Evolutionary conservation across 1,140 invertebrate species (phyloP).

Genomic region (Lepidurus arcticus): DNA sequence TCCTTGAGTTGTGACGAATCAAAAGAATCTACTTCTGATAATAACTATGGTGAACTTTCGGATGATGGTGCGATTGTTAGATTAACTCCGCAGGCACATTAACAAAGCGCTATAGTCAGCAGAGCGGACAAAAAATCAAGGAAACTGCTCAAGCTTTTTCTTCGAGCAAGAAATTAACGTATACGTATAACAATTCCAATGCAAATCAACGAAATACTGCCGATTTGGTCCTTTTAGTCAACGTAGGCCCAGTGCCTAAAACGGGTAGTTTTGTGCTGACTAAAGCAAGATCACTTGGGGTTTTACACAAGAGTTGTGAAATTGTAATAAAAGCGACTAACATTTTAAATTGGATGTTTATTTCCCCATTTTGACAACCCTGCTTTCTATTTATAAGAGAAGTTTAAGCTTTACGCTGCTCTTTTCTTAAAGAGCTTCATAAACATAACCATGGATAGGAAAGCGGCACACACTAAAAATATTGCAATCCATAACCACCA

Average conservation of each 20-base stretch:
- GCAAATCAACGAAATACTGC: constrained; percentile 8
- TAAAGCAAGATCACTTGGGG: neutral
- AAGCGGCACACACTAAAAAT: constrained; percentile 29
- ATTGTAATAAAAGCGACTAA: neutral
- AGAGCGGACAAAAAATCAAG: neutral
- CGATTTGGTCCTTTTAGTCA: neutral
- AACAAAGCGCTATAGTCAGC: neutral
- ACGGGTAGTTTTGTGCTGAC: neutral
- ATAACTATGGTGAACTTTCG: neutral
- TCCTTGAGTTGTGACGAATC: neutral
- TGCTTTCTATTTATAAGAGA: neutral
- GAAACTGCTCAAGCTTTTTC: neutral
- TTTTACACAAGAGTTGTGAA: neutral
- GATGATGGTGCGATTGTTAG: neutral
- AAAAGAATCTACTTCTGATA: neutral
- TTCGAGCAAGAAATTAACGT: neutral
- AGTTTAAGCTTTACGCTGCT: neutral
- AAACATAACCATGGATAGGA: constrained; percentile 33
- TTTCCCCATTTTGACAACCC: neutral
- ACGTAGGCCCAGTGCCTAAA: neutral
- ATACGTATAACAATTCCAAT: neutral
- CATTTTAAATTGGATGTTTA: neutral
- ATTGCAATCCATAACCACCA: constrained; percentile 32
- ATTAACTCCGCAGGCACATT: neutral
- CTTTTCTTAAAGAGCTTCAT: constrained; percentile 32